Percentiles rank a stretch among this genome's conserved stretches.
phyloP scores from a whole-genome alignment of 2,888 invertebrate genomes.

The Pecten maximus region DNA sequence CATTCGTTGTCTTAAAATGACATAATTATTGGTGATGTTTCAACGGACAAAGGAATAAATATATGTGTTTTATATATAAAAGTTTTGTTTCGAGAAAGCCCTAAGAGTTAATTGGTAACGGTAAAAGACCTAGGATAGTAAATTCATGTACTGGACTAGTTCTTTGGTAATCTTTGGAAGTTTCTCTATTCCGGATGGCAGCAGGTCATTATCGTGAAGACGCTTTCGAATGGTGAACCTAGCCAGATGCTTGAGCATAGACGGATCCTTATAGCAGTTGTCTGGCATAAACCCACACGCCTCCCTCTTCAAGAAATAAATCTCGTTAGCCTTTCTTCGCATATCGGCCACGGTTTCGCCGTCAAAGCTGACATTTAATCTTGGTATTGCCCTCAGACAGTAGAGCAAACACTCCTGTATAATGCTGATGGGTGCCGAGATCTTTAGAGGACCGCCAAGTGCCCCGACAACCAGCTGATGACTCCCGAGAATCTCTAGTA shows the following conservation, averaged over 20 bases:
- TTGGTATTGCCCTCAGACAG: constrained; percentile 53
- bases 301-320: constrained; percentile 55
- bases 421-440: constrained; percentile 48
- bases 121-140: constrained; percentile 47
- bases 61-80: no score
- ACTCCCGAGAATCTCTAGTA: constrained; percentile 53
- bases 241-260: constrained; percentile 56
- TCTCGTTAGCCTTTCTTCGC: constrained; percentile 23
- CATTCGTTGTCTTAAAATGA: no score
- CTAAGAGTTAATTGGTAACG: no score
- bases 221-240: constrained; percentile 54
- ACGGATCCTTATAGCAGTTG: constrained; percentile 54
- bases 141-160: constrained; percentile 83
- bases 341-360: constrained; percentile 57
- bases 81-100: no score
- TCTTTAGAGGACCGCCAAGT: constrained; percentile 40
- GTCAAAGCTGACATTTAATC: constrained; percentile 52
- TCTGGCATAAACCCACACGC: constrained; percentile 54
- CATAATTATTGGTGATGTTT: no score
- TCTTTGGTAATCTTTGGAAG: constrained; percentile 51
- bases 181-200: constrained; percentile 53
- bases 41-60: no score
- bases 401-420: constrained; percentile 53
- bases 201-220: constrained; percentile 48
- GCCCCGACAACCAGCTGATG: constrained; percentile 55